Conservation (phyloP, 2,113 vertebrate genomes). For the Chitala chitala region DNA sequence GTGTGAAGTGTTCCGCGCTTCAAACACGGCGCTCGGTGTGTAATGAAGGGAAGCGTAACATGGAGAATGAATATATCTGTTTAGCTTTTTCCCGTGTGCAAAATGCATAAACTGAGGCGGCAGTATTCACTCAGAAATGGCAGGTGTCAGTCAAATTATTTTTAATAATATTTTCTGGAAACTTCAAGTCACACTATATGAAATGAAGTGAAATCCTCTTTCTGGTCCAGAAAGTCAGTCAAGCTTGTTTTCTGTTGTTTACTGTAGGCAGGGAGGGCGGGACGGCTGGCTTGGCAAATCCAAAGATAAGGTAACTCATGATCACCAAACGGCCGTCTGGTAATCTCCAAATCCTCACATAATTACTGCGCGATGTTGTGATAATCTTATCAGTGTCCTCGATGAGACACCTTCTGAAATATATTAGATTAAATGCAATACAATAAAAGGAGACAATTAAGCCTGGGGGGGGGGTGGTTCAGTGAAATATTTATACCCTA, state of each 20-base stretch:
- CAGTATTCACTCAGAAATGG: neutral
- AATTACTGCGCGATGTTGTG: conserved; percentile 53
- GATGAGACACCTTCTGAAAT: conserved; percentile 34
- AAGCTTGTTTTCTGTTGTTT: conserved; percentile 28
- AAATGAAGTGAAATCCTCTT: neutral
- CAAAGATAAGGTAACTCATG: conserved; percentile 45
- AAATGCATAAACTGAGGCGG: neutral
- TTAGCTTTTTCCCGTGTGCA: neutral
- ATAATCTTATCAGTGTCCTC: conserved; percentile 52
- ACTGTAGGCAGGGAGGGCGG: conserved; percentile 28
- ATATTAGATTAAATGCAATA: conserved; percentile 26
- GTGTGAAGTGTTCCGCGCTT: no score
- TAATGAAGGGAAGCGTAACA: neutral
- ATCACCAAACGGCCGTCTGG: conserved; percentile 47
- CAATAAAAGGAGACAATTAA: conserved; percentile 30
- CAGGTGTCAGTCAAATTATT: neutral
- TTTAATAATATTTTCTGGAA: neutral
- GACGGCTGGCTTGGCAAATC: conserved; percentile 47
- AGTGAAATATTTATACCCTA: conserved; percentile 30
- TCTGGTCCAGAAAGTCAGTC: neutral
- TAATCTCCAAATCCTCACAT: conserved; percentile 51
- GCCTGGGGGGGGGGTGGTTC: conserved; percentile 12
- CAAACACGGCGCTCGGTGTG: neutral
- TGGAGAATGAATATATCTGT: neutral
- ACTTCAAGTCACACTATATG: neutral